Evolutionary conservation across 2,797 vertebrate species (phyloP).

Genomic region (Taenioides sp.): DNA sequence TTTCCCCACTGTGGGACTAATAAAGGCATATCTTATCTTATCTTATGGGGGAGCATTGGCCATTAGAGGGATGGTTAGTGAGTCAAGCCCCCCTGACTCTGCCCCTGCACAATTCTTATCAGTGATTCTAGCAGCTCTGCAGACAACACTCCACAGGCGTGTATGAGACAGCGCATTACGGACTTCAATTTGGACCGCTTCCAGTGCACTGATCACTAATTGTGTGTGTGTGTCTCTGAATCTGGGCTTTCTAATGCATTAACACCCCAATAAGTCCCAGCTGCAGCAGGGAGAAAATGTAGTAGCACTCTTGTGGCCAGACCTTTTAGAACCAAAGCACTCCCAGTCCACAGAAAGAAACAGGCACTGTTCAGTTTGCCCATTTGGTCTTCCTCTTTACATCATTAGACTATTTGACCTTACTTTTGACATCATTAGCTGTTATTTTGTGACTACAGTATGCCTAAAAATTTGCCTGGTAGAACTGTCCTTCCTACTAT

Average conservation of each 20-base stretch:
- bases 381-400: not conserved
- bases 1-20: too few relatives aligned
- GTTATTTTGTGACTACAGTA: not conserved
- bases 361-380: not conserved
- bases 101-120: not conserved
- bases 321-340: slow-evolving; percentile 53
- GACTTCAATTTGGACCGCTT: slow-evolving; percentile 19
- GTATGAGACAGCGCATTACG: not conserved
- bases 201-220: slow-evolving; percentile 31
- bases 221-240: slow-evolving; percentile 13
- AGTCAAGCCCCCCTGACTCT: too few relatives aligned
- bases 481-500: too few relatives aligned
- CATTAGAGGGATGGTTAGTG: too few relatives aligned
- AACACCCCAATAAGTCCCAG: slow-evolving; percentile 14
- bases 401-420: not conserved
- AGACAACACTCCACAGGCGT: not conserved
- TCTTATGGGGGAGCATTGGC: too few relatives aligned
- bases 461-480: too few relatives aligned
- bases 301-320: slow-evolving; percentile 31
- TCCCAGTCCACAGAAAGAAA: slow-evolving; percentile 36
- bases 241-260: slow-evolving; percentile 44
- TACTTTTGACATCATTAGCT: not conserved
- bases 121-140: not conserved
- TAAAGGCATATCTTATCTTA: too few relatives aligned
- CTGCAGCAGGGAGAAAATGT: slow-evolving; percentile 38